These are phyloP conservation scores for Petrolisthes manimaculis DNA, from an alignment of 2,888 invertebrate species.

Conservation along the genomic window DNA sequence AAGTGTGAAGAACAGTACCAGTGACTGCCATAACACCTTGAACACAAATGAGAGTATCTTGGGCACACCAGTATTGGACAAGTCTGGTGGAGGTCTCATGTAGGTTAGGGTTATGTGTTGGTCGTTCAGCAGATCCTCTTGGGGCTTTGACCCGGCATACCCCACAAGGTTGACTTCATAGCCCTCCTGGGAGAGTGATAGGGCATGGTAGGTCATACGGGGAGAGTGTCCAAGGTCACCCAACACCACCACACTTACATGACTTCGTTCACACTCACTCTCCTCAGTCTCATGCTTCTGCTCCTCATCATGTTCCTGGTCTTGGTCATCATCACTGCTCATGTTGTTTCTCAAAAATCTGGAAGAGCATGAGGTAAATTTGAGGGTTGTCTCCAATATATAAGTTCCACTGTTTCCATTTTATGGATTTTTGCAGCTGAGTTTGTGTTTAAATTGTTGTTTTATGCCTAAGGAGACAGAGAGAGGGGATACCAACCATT, in stretches of 20 bases:
- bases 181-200: constrained; percentile 86
- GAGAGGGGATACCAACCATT: too few relatives aligned
- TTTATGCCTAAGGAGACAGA: too few relatives aligned
- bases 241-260: constrained; percentile 81
- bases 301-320: background rate
- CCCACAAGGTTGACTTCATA: constrained; percentile 87
- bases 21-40: constrained; percentile 89
- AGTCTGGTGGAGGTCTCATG: constrained; percentile 68
- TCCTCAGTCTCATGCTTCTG: constrained; percentile 9
- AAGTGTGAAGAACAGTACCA: constrained; percentile 80
- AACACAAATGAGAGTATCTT: constrained; percentile 78
- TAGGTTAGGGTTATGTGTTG: constrained; percentile 70
- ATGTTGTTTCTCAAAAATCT: background rate
- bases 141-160: constrained; percentile 81
- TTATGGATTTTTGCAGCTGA: too few relatives aligned
- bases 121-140: constrained; percentile 76
- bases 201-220: constrained; percentile 96
- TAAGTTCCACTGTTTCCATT: too few relatives aligned
- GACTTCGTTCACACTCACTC: constrained; percentile 34
- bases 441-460: too few relatives aligned
- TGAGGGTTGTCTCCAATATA: too few relatives aligned
- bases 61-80: constrained; percentile 33
- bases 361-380: too few relatives aligned
- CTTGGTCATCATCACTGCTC: constrained; percentile 1
- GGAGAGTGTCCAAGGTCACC: constrained; percentile 98